A percentile compares a stretch with the other conserved stretches of the same genome.
Evolutionary conservation across 2,888 invertebrate genomes (phyloP).

Genomic region (Brachypterus glaber): DNA sequence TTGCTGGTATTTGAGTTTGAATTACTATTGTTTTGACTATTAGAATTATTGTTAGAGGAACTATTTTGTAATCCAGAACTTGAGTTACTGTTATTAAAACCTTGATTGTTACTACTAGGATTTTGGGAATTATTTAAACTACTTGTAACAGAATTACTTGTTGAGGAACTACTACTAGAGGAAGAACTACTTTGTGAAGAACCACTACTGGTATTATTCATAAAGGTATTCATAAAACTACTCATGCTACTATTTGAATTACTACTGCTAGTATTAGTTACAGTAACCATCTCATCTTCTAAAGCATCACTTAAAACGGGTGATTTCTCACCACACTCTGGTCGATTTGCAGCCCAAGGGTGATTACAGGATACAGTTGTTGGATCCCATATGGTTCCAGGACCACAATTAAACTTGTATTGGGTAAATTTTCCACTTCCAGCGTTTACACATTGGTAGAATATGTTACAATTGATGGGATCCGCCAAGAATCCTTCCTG

Average conservation of each 20-base stretch:
- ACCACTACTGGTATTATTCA: too few species aligned
- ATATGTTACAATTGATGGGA: conserved; percentile 55
- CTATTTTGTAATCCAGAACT: too few species aligned
- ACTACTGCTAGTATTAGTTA: not conserved
- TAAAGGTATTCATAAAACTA: too few species aligned
- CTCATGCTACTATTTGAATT: not conserved
- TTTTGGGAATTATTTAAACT: too few species aligned
- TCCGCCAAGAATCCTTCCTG: conserved; percentile 65
- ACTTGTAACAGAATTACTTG: too few species aligned
- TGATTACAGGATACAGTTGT: not conserved
- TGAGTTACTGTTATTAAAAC: too few species aligned
- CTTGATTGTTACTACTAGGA: too few species aligned
- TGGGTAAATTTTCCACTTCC: not conserved
- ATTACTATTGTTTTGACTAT: too few species aligned
- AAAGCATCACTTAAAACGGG: not conserved
- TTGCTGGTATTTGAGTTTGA: not conserved
- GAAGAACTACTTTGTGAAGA: too few species aligned
- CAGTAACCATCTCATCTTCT: not conserved
- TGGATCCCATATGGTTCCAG: not conserved
- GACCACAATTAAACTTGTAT: not conserved
- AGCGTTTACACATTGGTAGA: conserved; percentile 63
- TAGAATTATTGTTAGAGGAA: too few species aligned
- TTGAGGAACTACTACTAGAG: too few species aligned
- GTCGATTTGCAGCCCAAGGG: not conserved
- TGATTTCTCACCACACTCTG: not conserved